These are phyloP conservation scores for Fistularia tabacaria DNA, from an alignment of 2,797 vertebrate species.

Conservation along the genomic window DNA sequence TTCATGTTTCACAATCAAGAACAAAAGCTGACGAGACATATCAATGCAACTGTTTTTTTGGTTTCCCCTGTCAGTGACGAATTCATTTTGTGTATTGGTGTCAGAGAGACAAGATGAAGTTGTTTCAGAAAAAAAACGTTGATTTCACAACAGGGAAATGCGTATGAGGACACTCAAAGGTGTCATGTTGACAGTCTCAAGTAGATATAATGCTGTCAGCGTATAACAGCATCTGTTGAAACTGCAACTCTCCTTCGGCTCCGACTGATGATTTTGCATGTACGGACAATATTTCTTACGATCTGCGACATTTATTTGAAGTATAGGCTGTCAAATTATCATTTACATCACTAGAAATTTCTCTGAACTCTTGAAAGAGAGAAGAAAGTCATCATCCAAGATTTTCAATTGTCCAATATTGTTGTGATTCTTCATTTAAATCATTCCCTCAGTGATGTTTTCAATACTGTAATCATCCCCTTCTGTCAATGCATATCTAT, in stretches of 20 bases:
- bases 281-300: slow-evolving; percentile 31
- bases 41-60: slow-evolving; percentile 5
- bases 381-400: slow-evolving; percentile 16
- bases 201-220: slow-evolving; percentile 68
- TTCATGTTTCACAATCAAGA: no score
- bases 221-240: slow-evolving; percentile 60
- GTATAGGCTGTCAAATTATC: slow-evolving; percentile 48
- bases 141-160: slow-evolving; percentile 62
- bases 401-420: slow-evolving; percentile 36
- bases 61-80: slow-evolving; percentile 24
- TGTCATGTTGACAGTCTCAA: slow-evolving; percentile 69
- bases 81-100: slow-evolving; percentile 43
- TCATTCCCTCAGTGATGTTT: slow-evolving; percentile 14
- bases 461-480: slow-evolving; percentile 12
- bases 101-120: slow-evolving; percentile 45
- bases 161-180: slow-evolving; percentile 56
- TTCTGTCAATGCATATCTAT: slow-evolving; percentile 4
- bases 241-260: slow-evolving; percentile 54
- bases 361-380: slow-evolving; percentile 20
- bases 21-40: no score
- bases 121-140: slow-evolving; percentile 46
- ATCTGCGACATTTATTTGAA: slow-evolving; percentile 51
- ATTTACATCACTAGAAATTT: slow-evolving; percentile 43
- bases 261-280: slow-evolving; percentile 17
- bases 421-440: slow-evolving; percentile 34